Evolutionary conservation across 92 coral and sea anemone species (phyloP).

Genomic region (Epizoanthus illoricatus): DNA sequence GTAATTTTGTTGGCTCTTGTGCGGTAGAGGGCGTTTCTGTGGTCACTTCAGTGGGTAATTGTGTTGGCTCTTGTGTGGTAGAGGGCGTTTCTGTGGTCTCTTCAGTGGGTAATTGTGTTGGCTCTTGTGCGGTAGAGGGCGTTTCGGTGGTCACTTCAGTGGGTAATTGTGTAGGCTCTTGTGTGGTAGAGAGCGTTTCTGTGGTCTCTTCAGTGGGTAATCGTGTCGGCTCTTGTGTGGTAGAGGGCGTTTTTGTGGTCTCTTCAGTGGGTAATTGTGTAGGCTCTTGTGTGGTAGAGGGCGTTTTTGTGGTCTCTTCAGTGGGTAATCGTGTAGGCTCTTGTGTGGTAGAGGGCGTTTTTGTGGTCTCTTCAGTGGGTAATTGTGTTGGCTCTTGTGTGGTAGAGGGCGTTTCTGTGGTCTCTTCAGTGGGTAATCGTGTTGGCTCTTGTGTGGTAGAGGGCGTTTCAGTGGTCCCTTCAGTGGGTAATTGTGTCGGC

Average conservation of each 20-base stretch:
- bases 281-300: not conserved
- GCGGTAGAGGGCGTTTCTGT: not conserved
- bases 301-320: not conserved
- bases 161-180: not conserved
- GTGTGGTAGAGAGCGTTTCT: not conserved
- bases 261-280: not conserved
- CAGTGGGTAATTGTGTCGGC: not conserved
- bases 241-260: not conserved
- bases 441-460: not conserved
- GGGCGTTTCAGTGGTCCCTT: not conserved
- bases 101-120: not conserved
- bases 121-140: conserved; percentile 6
- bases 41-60: not conserved
- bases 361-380: not conserved
- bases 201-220: not conserved
- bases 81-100: not conserved
- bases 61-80: not conserved
- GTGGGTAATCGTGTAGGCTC: not conserved
- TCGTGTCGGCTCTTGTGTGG: not conserved
- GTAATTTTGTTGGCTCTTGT: not conserved
- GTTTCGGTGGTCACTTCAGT: not conserved
- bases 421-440: not conserved
- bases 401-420: not conserved
- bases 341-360: not conserved
- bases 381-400: not conserved